Evolutionary conservation across 2,797 vertebrate species (phyloP).

Genomic region (Emydoidea blandingii): DNA sequence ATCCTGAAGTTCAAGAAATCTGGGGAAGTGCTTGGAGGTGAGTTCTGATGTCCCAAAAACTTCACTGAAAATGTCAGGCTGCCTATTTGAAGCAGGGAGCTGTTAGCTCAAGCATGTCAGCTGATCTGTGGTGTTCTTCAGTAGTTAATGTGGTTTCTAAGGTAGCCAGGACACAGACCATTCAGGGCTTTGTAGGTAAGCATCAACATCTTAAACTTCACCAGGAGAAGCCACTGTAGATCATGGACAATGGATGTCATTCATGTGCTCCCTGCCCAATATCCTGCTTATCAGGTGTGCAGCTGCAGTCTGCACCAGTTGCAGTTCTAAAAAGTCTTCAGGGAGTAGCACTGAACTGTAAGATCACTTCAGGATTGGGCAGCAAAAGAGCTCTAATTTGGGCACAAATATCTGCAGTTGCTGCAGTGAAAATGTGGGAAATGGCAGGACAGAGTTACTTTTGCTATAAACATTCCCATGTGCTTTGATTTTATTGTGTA

Average conservation of each 20-base stretch:
- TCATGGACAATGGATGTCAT: neutral
- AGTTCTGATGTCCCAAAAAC: neutral
- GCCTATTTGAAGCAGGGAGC: neutral
- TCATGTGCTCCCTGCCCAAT: accelerated
- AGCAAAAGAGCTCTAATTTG: neutral
- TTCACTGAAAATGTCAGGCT: accelerated
- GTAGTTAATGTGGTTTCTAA: neutral
- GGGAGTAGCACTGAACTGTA: neutral
- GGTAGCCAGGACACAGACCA: neutral
- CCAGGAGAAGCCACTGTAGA: neutral
- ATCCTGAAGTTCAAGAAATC: neutral
- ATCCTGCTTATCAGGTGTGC: neutral
- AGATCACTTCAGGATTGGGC: neutral
- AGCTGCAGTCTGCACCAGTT: neutral
- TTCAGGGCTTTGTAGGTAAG: neutral
- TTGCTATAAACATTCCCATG: neutral
- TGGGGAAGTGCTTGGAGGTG: neutral
- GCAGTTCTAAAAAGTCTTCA: neutral
- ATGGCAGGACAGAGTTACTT: neutral
- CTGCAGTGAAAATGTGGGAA: constrained; percentile 45
- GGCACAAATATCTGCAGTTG: neutral
- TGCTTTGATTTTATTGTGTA: neutral
- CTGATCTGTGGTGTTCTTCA: neutral
- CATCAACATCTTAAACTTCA: neutral
- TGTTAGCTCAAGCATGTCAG: neutral